A percentile compares a stretch with the other conserved stretches of the same genome.
These are phyloP conservation scores for Pogonomyrmex californicus DNA, from an alignment of 1,140 invertebrate species.

Conservation along the genomic window DNA sequence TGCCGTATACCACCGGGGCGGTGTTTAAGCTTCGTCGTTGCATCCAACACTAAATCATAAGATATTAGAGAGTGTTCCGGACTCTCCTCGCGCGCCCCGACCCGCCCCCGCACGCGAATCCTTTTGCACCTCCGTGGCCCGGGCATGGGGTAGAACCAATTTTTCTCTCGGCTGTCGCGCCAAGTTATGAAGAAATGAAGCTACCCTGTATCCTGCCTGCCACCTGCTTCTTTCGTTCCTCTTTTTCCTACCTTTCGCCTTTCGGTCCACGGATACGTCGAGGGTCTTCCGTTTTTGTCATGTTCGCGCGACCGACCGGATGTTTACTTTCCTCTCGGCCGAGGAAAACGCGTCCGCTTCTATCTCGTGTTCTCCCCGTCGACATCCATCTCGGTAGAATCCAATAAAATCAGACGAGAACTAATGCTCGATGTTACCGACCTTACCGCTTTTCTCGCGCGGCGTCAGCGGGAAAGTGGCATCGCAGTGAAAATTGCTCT, in stretches of 20 bases:
- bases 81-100: slow-evolving; percentile 44
- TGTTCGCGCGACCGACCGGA: slow-evolving; percentile 59
- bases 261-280: slow-evolving; percentile 59
- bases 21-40: slow-evolving; percentile 81
- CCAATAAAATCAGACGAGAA: slow-evolving; percentile 53
- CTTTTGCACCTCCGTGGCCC: slow-evolving; percentile 73
- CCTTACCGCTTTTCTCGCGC: slow-evolving; percentile 28
- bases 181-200: slow-evolving; percentile 83
- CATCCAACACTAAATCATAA: slow-evolving; percentile 85
- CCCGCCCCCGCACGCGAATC: slow-evolving; percentile 63
- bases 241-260: slow-evolving; percentile 36
- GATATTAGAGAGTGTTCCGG: slow-evolving; percentile 82
- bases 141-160: slow-evolving; percentile 79
- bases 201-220: slow-evolving; percentile 71
- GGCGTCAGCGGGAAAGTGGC: slow-evolving; percentile 36
- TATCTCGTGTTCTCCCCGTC: slow-evolving; percentile 20
- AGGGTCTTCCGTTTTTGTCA: slow-evolving; percentile 56
- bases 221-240: slow-evolving; percentile 66
- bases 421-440: slow-evolving; percentile 41
- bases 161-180: slow-evolving; percentile 83
- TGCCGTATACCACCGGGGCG: slow-evolving; percentile 63
- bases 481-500: slow-evolving; percentile 28
- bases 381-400: slow-evolving; percentile 29
- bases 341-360: slow-evolving; percentile 7
- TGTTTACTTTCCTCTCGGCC: slow-evolving; percentile 43